These are phyloP conservation scores for Eudorcas thomsonii DNA, from an alignment of 2,113 vertebrate genomes.

Conservation along the genomic window DNA sequence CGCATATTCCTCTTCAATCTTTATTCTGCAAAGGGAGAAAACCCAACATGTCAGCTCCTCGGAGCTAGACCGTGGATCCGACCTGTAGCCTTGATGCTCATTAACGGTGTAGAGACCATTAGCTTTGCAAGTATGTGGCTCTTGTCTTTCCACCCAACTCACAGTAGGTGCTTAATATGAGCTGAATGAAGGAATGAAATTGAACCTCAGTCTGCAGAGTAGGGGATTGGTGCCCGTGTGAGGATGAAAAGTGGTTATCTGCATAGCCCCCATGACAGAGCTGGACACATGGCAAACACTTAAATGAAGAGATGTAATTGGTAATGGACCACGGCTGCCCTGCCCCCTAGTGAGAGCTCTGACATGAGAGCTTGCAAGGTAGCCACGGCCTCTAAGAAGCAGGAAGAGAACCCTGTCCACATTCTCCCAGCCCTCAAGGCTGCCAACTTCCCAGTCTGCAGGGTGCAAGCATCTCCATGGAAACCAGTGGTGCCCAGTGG, in stretches of 20 bases:
- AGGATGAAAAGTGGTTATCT: not conserved
- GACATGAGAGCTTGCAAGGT: not conserved
- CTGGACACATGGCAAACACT: not conserved
- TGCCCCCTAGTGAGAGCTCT: not conserved
- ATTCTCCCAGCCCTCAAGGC: not conserved
- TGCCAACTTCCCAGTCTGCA: not conserved
- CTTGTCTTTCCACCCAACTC: not conserved
- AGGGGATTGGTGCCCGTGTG: not conserved
- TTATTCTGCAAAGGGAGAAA: conserved; percentile 88
- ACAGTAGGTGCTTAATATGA: not conserved
- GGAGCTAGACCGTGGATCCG: fast-evolving
- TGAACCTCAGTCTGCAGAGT: not conserved
- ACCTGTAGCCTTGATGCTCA: not conserved
- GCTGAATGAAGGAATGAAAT: not conserved
- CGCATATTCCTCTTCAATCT: conserved; percentile 98
- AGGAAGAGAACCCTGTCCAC: not conserved
- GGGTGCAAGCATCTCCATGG: conserved; percentile 38
- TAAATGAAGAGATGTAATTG: not conserved
- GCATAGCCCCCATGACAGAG: not conserved
- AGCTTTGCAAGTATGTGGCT: not conserved
- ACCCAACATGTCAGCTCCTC: not conserved
- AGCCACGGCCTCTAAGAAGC: not conserved
- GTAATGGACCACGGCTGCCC: not conserved
- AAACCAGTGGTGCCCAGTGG: conserved; percentile 16
- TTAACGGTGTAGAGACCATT: fast-evolving